phyloP scores from a whole-genome alignment of 2,797 vertebrate genomes.

The Enteromius argenteus region DNA sequence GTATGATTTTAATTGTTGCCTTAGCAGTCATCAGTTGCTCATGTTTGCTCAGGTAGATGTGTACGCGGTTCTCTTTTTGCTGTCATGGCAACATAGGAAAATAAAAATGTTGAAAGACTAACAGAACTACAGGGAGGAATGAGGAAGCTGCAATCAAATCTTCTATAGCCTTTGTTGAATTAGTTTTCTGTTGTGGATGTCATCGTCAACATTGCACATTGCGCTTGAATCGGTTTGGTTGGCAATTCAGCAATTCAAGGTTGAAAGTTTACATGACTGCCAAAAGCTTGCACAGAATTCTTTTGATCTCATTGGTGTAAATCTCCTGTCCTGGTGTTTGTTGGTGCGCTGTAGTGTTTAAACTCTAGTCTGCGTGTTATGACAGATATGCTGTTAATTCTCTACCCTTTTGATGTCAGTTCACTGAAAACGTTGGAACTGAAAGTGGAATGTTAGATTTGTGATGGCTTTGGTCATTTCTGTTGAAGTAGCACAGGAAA shows the following conservation, averaged over 20 bases:
- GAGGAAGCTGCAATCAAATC: constrained; percentile 20
- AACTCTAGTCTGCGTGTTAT: constrained; percentile 3
- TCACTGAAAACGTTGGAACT: not conserved
- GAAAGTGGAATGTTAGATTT: constrained; percentile 13
- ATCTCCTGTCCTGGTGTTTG: constrained; percentile 42
- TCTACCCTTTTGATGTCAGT: not conserved
- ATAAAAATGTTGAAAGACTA: constrained; percentile 12
- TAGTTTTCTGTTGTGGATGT: not conserved
- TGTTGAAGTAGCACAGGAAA: not conserved
- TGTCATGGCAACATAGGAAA: constrained; percentile 17
- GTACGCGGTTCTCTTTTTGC: constrained; percentile 3
- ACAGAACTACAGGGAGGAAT: not conserved
- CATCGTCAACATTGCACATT: not conserved
- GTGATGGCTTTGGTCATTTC: not conserved
- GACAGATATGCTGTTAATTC: constrained; percentile 8
- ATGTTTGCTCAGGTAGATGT: constrained; percentile 22
- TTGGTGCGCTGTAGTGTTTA: constrained; percentile 14
- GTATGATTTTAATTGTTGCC: not conserved
- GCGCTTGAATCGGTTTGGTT: not conserved
- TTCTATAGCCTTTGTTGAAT: not conserved
- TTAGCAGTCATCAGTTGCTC: not conserved
- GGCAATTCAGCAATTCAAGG: not conserved
- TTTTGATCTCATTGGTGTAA: constrained; percentile 51
- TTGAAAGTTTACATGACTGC: constrained; percentile 3
- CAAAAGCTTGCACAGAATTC: constrained; percentile 37